Base-by-base conservation (phyloP, 2,888 invertebrate genomes). In the Pyrrhosoma nymphula region DNA sequence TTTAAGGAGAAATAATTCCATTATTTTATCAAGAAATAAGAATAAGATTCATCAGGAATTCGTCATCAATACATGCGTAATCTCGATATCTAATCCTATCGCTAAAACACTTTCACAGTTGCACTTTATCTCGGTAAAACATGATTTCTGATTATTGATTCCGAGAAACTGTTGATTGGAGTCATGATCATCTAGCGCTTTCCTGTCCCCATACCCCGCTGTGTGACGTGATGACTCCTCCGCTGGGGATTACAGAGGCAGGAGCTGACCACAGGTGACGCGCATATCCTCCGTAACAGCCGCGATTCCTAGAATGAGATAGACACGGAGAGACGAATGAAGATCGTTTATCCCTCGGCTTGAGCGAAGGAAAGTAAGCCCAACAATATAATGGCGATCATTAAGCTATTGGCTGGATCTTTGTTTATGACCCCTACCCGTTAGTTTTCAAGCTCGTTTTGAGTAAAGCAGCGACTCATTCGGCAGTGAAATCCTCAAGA, bases 101-200 rank as follows among this genome's bases (percentile, higher is more conserved):
- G 35, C 14, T 35, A 16, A 35, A 18, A 35, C 18, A 16, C 35
- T 26, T 35, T 35, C 0, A 35, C 82, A 16, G 10, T 35, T 14
- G 82, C 82, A 82, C 35, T 82, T 35, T 35, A 82, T 82, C 82
- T 35, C 14, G 35, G 35, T 82, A 18, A 82, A 69, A 82, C 35
- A 82, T 18, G 82, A 35, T 82, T 35, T 35, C 82, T 82, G 82
- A 82, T 35, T 14, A 35, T 82, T 35, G 35, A 82, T 82, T 35
- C 82, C 12, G 35, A 35, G 82, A 82, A 69, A 18, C 69, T 35
- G 82, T 82, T 82, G 82, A 82, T 82, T 82, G 82, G 82, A 82
- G 30, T 35, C 35, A n/a, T 82, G 12, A 82, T 82, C 82, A 82
- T 82, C 14, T 35, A 16, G 35, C 82, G 14, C 0, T 47, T 47